Evolutionary conservation across 2,113 vertebrate genomes (phyloP).

Genomic region (Scomber colias): DNA sequence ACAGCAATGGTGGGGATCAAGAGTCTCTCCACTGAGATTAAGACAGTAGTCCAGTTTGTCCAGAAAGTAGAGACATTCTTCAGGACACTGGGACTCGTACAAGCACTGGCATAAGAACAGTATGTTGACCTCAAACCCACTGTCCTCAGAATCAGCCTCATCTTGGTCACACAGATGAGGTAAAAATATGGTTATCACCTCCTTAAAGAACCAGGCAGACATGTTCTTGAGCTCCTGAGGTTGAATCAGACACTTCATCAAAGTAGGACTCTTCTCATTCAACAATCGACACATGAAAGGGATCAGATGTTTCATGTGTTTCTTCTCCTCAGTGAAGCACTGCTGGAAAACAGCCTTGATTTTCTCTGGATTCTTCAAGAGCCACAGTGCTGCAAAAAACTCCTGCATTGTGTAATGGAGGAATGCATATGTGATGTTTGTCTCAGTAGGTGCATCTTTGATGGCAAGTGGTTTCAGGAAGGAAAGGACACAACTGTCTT

Average conservation of each 20-base stretch:
- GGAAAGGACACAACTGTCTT: slow-evolving; percentile 39
- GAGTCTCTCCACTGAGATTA: slow-evolving; percentile 27
- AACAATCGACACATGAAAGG: slow-evolving; percentile 53
- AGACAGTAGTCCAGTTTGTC: slow-evolving; percentile 2
- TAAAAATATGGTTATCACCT: slow-evolving; percentile 14
- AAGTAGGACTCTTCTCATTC: neutral
- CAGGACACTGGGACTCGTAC: slow-evolving; percentile 56
- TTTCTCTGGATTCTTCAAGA: slow-evolving; percentile 37
- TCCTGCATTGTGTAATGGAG: slow-evolving; percentile 56
- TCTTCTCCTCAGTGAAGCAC: slow-evolving; percentile 24
- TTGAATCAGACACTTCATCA: slow-evolving; percentile 37
- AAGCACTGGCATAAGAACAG: slow-evolving; percentile 43
- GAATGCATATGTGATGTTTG: neutral
- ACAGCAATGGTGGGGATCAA: slow-evolving; percentile 21
- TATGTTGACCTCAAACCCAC: neutral
- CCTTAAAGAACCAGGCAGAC: slow-evolving; percentile 17
- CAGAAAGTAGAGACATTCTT: slow-evolving; percentile 16
- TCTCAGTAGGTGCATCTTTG: rapidly evolving
- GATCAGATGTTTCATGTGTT: slow-evolving; percentile 57
- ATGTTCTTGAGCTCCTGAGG: slow-evolving; percentile 16
- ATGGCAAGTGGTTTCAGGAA: slow-evolving; percentile 46
- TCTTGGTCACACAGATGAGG: neutral
- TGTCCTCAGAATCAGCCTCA: slow-evolving; percentile 2
- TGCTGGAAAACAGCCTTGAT: slow-evolving; percentile 32
- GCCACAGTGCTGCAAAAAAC: slow-evolving; percentile 56